phyloP scores from a whole-genome alignment of 2,113 vertebrate species.

The Xiphias gladius region DNA sequence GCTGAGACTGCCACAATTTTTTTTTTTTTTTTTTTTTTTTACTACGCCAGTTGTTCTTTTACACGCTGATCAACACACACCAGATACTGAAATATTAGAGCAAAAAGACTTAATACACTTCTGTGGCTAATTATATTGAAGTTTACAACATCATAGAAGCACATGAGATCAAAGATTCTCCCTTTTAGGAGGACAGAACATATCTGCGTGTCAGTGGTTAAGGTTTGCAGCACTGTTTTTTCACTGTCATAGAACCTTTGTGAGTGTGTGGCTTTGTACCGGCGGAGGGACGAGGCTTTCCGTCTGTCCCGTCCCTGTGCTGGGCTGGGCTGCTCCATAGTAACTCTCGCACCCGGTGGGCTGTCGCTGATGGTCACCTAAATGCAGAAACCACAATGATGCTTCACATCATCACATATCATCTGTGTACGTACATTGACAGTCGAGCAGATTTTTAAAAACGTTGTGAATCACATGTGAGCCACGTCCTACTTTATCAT shows the following conservation, averaged over 20 bases:
- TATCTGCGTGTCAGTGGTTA: slow-evolving; percentile 58
- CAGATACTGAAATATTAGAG: neutral
- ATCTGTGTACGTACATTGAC: neutral
- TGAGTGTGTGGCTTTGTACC: slow-evolving; percentile 66
- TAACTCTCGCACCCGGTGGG: slow-evolving; percentile 32
- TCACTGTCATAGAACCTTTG: slow-evolving; percentile 69
- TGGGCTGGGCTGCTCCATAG: slow-evolving; percentile 51
- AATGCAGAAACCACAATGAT: slow-evolving; percentile 7
- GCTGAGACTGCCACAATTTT: slow-evolving; percentile 31
- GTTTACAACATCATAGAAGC: slow-evolving; percentile 51
- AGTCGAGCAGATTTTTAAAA: neutral
- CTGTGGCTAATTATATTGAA: slow-evolving; percentile 33
- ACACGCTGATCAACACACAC: slow-evolving; percentile 29
- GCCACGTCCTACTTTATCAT: slow-evolving; percentile 43
- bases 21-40: slow-evolving; percentile 26
- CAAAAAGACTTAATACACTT: slow-evolving; percentile 12
- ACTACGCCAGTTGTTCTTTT: neutral
- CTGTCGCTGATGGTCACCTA: slow-evolving; percentile 20
- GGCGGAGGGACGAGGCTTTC: slow-evolving; percentile 34
- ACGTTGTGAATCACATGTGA: slow-evolving; percentile 29
- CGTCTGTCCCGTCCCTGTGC: slow-evolving; percentile 32
- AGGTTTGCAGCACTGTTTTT: slow-evolving; percentile 58
- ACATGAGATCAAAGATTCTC: slow-evolving; percentile 56
- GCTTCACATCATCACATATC: slow-evolving; percentile 1
- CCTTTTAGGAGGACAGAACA: slow-evolving; percentile 60